Evolutionary conservation across 2,888 invertebrate species (phyloP), one percentile per base, ranked within the genome.

Genomic region (Tinea semifulvella): DNA sequence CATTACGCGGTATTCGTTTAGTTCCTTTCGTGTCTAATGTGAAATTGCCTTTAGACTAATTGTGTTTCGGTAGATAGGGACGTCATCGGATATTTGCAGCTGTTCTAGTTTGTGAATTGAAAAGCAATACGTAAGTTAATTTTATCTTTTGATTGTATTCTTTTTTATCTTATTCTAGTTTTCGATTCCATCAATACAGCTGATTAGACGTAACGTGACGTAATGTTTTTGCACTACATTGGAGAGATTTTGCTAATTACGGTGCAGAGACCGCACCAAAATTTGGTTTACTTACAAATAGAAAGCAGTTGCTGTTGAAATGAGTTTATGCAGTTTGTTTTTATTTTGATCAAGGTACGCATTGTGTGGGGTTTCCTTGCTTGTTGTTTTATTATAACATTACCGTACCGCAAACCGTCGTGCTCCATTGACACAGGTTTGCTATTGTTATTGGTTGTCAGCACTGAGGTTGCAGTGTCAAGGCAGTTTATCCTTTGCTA

Each of bases 391-490:
- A 63, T 62, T 61, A 58, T 61, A 50, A 53, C 55, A 59, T 60
- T 63, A 66, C 58, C 58, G 61, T 63, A 67, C 58, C 58, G 61
- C 60, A 63, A 63, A 57, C 60, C 64, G 55, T 61, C 63, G 59
- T 66, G 65, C 62, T 64, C 64, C 63, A 65, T 68, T 71, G 69
- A 71, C 68, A 64, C 58, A 52, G 54, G 56, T 55, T 55, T 56
- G 58, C 62, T 59, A 68, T 68, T 36, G 36, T 36, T 36, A 2
- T 18, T 2, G 69, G 68, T 66, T 63, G 60, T 51, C 53, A 36
- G 17, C 55, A 57, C 52, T 55, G 63, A 64, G 65, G 70, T 63
- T 65, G 65, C 66, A 68, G 59, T 71, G 73, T 73, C 71, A 74
- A 73, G 73, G 73, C 56, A 59, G 57, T 57, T 57, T 54, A 54